phyloP scores from a whole-genome alignment of 2,888 invertebrate genomes.

The Horisme vitalbata region DNA sequence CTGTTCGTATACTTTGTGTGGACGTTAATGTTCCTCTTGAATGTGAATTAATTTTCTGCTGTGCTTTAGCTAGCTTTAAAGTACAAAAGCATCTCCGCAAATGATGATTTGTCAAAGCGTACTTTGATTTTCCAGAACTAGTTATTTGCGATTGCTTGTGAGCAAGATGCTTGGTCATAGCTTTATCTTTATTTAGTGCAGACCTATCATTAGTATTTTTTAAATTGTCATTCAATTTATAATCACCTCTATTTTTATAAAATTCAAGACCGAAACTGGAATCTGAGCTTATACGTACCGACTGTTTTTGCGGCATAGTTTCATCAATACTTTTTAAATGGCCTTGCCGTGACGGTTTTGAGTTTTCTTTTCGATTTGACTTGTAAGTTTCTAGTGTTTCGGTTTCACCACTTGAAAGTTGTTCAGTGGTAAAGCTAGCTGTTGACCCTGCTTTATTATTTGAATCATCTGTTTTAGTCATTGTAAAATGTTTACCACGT shows the following conservation, averaged over 20 bases:
- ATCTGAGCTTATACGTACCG: slow-evolving; percentile 38
- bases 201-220: no score
- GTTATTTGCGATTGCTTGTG: slow-evolving; percentile 37
- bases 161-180: slow-evolving; percentile 8
- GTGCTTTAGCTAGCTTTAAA: slow-evolving; percentile 38
- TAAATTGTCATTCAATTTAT: background rate
- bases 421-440: slow-evolving; percentile 11
- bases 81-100: slow-evolving; percentile 49
- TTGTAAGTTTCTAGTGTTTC: slow-evolving; percentile 2
- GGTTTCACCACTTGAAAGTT: slow-evolving; percentile 8
- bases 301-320: slow-evolving; percentile 21
- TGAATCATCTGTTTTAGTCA: slow-evolving; percentile 6
- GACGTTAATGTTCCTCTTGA: slow-evolving; percentile 29
- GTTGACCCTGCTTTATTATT: slow-evolving; percentile 15
- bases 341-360: background rate
- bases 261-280: slow-evolving; percentile 45
- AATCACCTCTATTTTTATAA: slow-evolving; percentile 25
- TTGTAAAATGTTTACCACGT: slow-evolving; percentile 9
- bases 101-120: slow-evolving; percentile 31
- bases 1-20: slow-evolving; percentile 12
- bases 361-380: background rate
- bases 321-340: background rate
- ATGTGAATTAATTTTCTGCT: slow-evolving; percentile 10
- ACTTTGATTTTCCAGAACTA: slow-evolving; percentile 33
- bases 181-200: background rate